These are phyloP conservation scores for Pachyuromys duprasi DNA, from an alignment of 2,797 vertebrate species.

Conservation along the genomic window DNA sequence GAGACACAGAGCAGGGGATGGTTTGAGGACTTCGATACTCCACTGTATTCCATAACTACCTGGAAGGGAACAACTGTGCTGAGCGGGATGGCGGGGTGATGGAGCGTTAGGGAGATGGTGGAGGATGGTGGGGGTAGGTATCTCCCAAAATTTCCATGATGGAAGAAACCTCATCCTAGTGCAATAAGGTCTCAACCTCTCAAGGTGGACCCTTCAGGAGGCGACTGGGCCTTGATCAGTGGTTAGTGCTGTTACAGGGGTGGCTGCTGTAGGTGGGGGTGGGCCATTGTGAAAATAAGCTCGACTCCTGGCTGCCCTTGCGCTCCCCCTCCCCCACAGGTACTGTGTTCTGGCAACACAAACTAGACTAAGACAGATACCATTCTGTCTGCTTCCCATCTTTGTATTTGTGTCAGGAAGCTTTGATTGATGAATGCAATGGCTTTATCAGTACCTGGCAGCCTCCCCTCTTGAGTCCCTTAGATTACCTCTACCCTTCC, in stretches of 20 bases:
- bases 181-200: neutral
- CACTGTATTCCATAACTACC: neutral
- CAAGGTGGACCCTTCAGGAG: neutral
- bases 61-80: neutral
- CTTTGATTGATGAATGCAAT: neutral
- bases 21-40: neutral
- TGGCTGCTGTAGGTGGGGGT: neutral
- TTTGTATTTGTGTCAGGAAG: slow-evolving; percentile 2
- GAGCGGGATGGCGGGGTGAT: neutral
- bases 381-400: neutral
- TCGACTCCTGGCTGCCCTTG: neutral
- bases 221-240: too few relatives aligned
- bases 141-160: neutral
- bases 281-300: neutral
- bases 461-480: neutral
- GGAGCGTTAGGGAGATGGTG: too few relatives aligned
- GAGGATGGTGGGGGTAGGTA: neutral
- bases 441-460: neutral
- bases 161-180: neutral
- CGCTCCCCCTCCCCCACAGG: neutral
- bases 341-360: neutral
- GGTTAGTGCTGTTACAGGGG: neutral
- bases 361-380: neutral
- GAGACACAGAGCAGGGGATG: slow-evolving; percentile 30
- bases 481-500: neutral